phyloP scores from a whole-genome alignment of 2,888 invertebrate genomes.

The Tachystola acroxantha region DNA sequence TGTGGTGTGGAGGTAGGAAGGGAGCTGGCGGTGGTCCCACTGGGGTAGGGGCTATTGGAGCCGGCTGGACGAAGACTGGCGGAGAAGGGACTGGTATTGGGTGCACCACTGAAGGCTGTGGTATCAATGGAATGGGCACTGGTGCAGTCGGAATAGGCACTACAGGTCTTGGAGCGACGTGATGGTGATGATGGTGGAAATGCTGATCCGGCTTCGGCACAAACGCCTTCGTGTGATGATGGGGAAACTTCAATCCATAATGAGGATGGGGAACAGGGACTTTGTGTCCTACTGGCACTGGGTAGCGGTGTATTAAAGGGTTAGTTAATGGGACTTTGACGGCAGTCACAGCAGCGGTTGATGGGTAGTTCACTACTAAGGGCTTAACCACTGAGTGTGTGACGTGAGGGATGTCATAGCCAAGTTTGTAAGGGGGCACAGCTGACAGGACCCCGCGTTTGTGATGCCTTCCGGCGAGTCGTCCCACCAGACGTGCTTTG shows the following conservation, averaged over 20 bases:
- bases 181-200: conserved; percentile 68
- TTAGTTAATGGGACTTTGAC: conserved; percentile 62
- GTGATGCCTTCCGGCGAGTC: conserved; percentile 48
- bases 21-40: conserved; percentile 36
- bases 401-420: conserved; percentile 65
- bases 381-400: conserved; percentile 70
- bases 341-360: conserved; percentile 59
- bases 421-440: conserved; percentile 68
- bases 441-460: conserved; percentile 58
- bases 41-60: conserved; percentile 26
- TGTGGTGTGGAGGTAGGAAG: conserved; percentile 33
- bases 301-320: conserved; percentile 44
- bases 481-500: conserved; percentile 48
- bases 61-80: conserved; percentile 24
- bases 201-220: conserved; percentile 52
- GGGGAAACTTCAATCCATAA: conserved; percentile 55
- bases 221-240: conserved; percentile 37
- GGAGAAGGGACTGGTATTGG: conserved; percentile 32
- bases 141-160: conserved; percentile 41
- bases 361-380: conserved; percentile 65
- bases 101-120: conserved; percentile 42
- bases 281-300: conserved; percentile 53
- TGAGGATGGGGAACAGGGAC: conserved; percentile 55
- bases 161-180: conserved; percentile 50
- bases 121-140: conserved; percentile 28